These are phyloP conservation scores for Nephrocerus scutellatus DNA, from an alignment of 2,888 invertebrate species.

Conservation along the genomic window DNA sequence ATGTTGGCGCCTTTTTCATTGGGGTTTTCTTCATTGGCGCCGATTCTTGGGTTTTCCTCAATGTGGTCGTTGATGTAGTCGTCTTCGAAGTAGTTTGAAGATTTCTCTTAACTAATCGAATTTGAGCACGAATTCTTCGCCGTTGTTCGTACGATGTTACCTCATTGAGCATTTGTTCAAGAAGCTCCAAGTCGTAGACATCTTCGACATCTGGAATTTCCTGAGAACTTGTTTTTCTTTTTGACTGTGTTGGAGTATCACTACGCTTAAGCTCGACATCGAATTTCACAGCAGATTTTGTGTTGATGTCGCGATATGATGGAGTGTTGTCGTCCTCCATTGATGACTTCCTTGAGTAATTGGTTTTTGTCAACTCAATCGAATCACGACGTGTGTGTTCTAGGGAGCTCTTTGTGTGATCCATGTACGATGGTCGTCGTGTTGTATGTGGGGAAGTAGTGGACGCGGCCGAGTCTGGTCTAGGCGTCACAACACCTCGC, in stretches of 20 bases:
- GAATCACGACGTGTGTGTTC: conserved; percentile 46
- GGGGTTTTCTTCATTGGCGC: too few species aligned
- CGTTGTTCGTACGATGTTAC: conserved; percentile 71
- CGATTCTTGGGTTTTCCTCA: conserved; percentile 19
- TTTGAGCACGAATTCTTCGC: conserved; percentile 68
- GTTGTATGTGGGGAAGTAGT: conserved; percentile 18
- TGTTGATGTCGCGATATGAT: conserved; percentile 48
- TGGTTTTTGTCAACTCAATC: conserved; percentile 39
- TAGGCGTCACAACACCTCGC: conserved; percentile 23
- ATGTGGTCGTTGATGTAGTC: too few species aligned
- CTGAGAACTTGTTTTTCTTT: conserved; percentile 48
- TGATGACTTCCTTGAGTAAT: conserved; percentile 38
- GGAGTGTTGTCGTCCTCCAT: conserved; percentile 35
- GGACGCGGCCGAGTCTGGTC: conserved; percentile 12
- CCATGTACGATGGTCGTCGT: conserved; percentile 46
- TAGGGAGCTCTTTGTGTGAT: conserved; percentile 44
- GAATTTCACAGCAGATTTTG: conserved; percentile 57
- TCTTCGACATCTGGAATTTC: conserved; percentile 59
- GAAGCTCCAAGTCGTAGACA: conserved; percentile 61
- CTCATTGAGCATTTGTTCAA: conserved; percentile 69
- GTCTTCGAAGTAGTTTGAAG: conserved; percentile 47
- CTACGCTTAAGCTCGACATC: conserved; percentile 60
- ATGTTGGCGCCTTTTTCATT: conserved; percentile 4
- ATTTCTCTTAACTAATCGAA: conserved; percentile 64
- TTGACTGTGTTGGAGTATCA: conserved; percentile 49